A percentile compares a stretch with the other conserved stretches of the same genome.
phyloP scores from a whole-genome alignment of 2,113 vertebrate genomes.

The Myotis brandtii region DNA sequence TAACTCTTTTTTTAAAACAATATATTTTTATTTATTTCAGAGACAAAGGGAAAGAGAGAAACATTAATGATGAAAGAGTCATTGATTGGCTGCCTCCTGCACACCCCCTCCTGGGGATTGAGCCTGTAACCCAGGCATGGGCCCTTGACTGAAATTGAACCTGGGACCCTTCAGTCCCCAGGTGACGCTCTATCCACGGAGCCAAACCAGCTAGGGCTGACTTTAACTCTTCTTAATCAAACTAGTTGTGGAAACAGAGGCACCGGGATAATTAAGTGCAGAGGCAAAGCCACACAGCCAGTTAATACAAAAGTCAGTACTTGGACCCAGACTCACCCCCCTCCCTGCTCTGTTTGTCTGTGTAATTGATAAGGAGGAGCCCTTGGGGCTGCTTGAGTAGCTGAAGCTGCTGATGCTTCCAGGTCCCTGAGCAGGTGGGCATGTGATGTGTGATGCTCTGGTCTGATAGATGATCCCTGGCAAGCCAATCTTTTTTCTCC shows the following conservation, averaged over 20 bases:
- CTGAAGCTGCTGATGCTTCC: background rate
- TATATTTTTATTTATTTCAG: too few species aligned
- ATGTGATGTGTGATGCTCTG: background rate
- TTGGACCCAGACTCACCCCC: background rate
- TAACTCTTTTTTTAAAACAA: background rate
- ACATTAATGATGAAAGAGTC: too few species aligned
- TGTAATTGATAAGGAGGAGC: background rate
- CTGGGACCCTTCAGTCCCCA: too few species aligned
- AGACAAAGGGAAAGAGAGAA: too few species aligned
- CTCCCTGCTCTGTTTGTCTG: background rate
- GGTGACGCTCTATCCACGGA: too few species aligned
- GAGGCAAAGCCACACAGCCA: background rate
- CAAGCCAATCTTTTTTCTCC: background rate
- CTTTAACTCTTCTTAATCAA: constrained; percentile 10
- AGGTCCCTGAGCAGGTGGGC: background rate
- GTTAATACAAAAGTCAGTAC: background rate
- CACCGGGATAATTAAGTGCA: background rate
- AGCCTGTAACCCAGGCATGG: too few species aligned
- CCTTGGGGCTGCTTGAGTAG: background rate
- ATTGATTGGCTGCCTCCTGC: too few species aligned
- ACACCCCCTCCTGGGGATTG: too few species aligned
- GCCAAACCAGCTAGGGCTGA: background rate
- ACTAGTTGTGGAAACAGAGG: background rate
- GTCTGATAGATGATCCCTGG: background rate
- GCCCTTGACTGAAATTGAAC: too few species aligned